Conservation (phyloP, 1,140 invertebrate genomes). For the Drosophila mauritiana region DNA sequence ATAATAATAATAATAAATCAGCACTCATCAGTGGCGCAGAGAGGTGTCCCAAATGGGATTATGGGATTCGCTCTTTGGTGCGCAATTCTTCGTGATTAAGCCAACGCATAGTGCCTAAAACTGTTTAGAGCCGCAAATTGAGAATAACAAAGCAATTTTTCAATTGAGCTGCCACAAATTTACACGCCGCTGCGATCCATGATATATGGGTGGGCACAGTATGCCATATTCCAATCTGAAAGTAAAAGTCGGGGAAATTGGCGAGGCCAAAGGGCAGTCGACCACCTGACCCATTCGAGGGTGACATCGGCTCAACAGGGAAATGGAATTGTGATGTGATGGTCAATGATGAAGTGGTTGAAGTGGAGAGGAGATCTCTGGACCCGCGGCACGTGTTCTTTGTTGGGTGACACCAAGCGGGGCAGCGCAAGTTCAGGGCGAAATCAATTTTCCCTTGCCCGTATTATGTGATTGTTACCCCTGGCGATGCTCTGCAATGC, state of each 20-base stretch:
- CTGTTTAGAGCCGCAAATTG: slow-evolving; percentile 77
- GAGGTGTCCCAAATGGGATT: slow-evolving; percentile 26
- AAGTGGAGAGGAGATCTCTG: slow-evolving; percentile 3
- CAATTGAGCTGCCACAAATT: slow-evolving; percentile 66
- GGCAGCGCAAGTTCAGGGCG: slow-evolving; percentile 70
- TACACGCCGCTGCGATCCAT: slow-evolving; percentile 41
- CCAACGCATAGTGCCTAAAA: slow-evolving; percentile 70
- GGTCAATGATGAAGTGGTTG: background rate
- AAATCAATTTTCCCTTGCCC: slow-evolving; percentile 63
- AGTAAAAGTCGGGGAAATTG: slow-evolving; percentile 46
- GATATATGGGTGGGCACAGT: slow-evolving; percentile 20
- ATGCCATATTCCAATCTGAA: slow-evolving; percentile 14
- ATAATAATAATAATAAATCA: slow-evolving; percentile 71
- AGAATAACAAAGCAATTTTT: slow-evolving; percentile 83
- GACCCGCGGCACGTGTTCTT: slow-evolving; percentile 49
- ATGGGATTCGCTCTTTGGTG: slow-evolving; percentile 53
- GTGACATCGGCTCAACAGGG: slow-evolving; percentile 12
- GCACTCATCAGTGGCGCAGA: slow-evolving; percentile 40
- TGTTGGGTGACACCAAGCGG: slow-evolving; percentile 41
- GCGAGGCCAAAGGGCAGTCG: slow-evolving; percentile 64
- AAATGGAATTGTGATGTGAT: background rate
- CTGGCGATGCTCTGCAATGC: background rate
- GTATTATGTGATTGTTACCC: slow-evolving; percentile 17
- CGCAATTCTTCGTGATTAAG: slow-evolving; percentile 72
- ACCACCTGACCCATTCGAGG: slow-evolving; percentile 36